Percentiles rank a stretch among this genome's conserved stretches.
These are phyloP conservation scores for Heterodera carotae DNA, from an alignment of 1,140 invertebrate species.

Conservation along the genomic window DNA sequence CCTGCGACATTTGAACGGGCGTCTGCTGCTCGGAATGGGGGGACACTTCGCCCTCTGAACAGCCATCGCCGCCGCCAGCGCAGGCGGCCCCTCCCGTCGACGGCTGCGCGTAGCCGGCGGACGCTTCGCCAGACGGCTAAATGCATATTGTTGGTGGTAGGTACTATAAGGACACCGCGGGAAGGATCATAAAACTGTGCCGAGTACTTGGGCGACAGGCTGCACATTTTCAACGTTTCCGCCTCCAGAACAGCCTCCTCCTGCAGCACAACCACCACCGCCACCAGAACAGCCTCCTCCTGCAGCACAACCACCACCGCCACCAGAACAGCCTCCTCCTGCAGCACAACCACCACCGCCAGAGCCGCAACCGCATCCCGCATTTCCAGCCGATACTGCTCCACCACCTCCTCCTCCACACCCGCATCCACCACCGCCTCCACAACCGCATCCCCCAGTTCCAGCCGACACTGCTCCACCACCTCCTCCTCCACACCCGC, in stretches of 20 bases:
- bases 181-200: not conserved
- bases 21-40: not conserved
- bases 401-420: not conserved
- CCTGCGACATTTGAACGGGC: conserved; percentile 7
- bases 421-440: not conserved
- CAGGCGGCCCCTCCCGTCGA: not conserved
- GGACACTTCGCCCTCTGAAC: conserved; percentile 19
- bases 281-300: not conserved
- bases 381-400: not conserved
- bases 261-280: conserved; percentile 4
- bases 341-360: not conserved
- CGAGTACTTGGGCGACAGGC: not conserved
- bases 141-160: too few relatives aligned
- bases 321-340: not conserved
- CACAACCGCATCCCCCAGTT: not conserved
- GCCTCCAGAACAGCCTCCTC: too few relatives aligned
- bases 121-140: not conserved
- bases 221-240: not conserved
- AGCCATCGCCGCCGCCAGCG: conserved; percentile 1
- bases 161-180: not conserved
- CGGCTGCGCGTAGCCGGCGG: not conserved
- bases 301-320: not conserved
- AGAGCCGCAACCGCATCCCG: not conserved
- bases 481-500: not conserved
- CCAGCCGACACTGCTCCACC: not conserved